These are phyloP conservation scores for Harmothoe impar DNA, from an alignment of 2,888 invertebrate species.

Conservation along the genomic window DNA sequence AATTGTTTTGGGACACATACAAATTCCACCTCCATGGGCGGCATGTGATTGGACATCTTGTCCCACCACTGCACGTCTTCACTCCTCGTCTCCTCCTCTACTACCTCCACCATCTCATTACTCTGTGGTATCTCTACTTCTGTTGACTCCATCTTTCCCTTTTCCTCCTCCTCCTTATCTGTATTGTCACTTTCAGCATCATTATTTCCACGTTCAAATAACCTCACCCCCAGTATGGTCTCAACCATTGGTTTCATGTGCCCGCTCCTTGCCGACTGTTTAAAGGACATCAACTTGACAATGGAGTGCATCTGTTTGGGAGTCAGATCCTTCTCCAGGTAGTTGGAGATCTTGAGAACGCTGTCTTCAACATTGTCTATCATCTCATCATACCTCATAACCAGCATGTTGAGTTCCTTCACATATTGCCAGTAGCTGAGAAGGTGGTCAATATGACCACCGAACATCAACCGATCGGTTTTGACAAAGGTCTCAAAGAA, in stretches of 20 bases:
- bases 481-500: constrained; percentile 43
- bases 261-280: neutral
- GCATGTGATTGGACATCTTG: neutral
- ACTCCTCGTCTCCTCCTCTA: neutral
- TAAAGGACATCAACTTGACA: neutral
- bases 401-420: neutral
- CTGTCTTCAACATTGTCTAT: neutral
- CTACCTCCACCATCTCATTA: neutral
- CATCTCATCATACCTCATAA: neutral
- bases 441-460: neutral
- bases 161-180: neutral
- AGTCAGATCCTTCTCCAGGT: constrained; percentile 21
- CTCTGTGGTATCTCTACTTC: neutral
- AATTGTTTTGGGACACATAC: neutral
- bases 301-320: constrained; percentile 48
- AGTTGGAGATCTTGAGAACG: constrained; percentile 26
- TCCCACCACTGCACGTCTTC: neutral
- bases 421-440: neutral
- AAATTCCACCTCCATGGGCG: constrained; percentile 41
- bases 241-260: neutral
- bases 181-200: neutral
- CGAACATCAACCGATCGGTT: neutral
- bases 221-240: neutral
- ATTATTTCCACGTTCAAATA: neutral
- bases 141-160: neutral